These are phyloP conservation scores for Lamproptera curius DNA, from an alignment of 2,888 invertebrate genomes.

Conservation along the genomic window DNA sequence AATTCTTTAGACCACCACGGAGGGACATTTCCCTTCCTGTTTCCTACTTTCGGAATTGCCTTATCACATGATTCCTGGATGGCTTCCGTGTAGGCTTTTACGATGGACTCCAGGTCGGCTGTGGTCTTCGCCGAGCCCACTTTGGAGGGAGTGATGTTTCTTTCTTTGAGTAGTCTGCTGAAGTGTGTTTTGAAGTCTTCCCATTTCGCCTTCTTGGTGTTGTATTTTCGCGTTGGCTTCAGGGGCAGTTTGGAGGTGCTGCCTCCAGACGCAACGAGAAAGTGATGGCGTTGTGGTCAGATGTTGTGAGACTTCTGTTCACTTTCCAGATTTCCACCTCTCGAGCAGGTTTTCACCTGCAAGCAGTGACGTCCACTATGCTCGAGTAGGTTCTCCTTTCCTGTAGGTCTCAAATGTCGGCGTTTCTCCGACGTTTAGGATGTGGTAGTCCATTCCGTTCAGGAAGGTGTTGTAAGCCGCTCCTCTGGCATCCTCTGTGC, in stretches of 20 bases:
- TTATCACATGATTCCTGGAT: slow-evolving; percentile 11
- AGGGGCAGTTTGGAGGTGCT: not conserved
- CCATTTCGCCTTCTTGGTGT: slow-evolving; percentile 27
- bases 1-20: slow-evolving; percentile 14
- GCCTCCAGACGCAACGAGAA: slow-evolving; percentile 18
- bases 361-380: slow-evolving; percentile 30
- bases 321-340: slow-evolving; percentile 22
- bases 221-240: slow-evolving; percentile 23
- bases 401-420: slow-evolving; percentile 31
- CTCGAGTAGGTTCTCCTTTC: slow-evolving; percentile 22
- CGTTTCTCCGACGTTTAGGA: slow-evolving; percentile 28
- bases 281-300: slow-evolving; percentile 31
- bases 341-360: slow-evolving; percentile 19
- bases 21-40: not conserved
- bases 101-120: slow-evolving; percentile 5
- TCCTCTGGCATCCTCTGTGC: slow-evolving; percentile 14
- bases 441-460: slow-evolving; percentile 22
- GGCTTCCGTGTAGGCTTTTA: slow-evolving; percentile 9
- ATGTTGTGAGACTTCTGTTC: slow-evolving; percentile 10
- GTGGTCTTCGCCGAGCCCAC: not conserved
- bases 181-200: slow-evolving; percentile 6
- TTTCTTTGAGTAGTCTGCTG: not conserved
- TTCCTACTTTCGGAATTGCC: slow-evolving; percentile 10
- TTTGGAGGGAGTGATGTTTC: slow-evolving; percentile 8
- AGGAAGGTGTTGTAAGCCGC: slow-evolving; percentile 14